Evolutionary conservation across 2,888 invertebrate species (phyloP).

Genomic region (Heliothis peltigera): DNA sequence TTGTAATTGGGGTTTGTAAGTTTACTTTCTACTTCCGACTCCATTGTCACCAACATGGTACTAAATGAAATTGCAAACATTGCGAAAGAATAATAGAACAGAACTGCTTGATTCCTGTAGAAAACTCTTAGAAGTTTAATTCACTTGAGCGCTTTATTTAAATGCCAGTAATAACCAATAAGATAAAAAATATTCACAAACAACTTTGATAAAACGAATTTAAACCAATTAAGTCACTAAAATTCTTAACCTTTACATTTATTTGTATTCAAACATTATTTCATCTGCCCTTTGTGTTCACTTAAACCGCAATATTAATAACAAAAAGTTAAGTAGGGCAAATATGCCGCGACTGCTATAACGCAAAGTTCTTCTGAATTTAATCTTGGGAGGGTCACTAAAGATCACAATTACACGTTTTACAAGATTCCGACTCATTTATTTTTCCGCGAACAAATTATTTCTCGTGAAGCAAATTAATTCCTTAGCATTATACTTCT

Average conservation of each 20-base stretch:
- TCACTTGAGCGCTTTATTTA: not conserved
- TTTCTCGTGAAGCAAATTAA: conserved; percentile 87
- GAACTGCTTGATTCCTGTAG: not conserved
- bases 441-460: conserved; percentile 81
- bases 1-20: conserved; percentile 84
- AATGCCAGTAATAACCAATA: not conserved
- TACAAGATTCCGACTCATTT: conserved; percentile 84
- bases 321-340: conserved; percentile 50
- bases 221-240: conserved; percentile 14
- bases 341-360: conserved; percentile 68
- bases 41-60: conserved; percentile 27
- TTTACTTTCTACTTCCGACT: conserved; percentile 71
- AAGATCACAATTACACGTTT: conserved; percentile 84
- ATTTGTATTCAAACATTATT: conserved; percentile 42
- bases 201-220: not conserved
- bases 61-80: conserved; percentile 31
- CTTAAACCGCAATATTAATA: conserved; percentile 51
- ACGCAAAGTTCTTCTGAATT: conserved; percentile 74
- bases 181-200: not conserved
- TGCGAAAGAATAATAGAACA: not conserved
- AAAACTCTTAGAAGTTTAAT: not conserved
- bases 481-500: conserved; percentile 87
- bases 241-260: conserved; percentile 31
- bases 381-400: conserved; percentile 72
- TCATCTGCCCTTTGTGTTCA: conserved; percentile 43